Evolutionary conservation across 2,888 invertebrate species (phyloP).

Genomic region (Periphyllus acericola): DNA sequence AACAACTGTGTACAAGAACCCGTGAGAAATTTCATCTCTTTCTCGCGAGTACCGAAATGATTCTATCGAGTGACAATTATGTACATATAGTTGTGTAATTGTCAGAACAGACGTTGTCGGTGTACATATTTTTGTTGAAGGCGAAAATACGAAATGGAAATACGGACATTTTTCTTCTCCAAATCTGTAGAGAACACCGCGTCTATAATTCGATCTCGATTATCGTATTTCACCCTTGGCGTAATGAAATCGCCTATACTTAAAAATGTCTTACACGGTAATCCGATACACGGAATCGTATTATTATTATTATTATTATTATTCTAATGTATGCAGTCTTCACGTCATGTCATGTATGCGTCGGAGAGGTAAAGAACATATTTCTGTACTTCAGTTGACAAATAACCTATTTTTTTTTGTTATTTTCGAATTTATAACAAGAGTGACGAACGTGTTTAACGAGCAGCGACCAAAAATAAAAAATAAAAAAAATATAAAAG

Average conservation of each 20-base stretch:
- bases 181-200: neutral
- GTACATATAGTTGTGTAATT: neutral
- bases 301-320: neutral
- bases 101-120: neutral
- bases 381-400: conserved; percentile 17
- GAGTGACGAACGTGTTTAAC: conserved; percentile 37
- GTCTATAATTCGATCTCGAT: neutral
- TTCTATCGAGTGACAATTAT: conserved; percentile 6
- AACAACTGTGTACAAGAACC: neutral
- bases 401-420: conserved; percentile 26
- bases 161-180: no score
- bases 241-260: conserved; percentile 20
- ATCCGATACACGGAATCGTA: conserved; percentile 30
- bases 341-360: conserved; percentile 6
- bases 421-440: neutral
- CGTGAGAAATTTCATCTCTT: neutral
- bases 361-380: conserved; percentile 9
- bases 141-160: no score
- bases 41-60: neutral
- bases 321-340: neutral
- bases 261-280: conserved; percentile 8
- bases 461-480: conserved; percentile 9
- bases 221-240: conserved; percentile 39
- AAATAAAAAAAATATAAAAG: neutral
- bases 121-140: neutral